Evolutionary conservation across 2,888 invertebrate species (phyloP), one percentile per base, ranked within the genome.

Genomic region (Muscina levida): DNA sequence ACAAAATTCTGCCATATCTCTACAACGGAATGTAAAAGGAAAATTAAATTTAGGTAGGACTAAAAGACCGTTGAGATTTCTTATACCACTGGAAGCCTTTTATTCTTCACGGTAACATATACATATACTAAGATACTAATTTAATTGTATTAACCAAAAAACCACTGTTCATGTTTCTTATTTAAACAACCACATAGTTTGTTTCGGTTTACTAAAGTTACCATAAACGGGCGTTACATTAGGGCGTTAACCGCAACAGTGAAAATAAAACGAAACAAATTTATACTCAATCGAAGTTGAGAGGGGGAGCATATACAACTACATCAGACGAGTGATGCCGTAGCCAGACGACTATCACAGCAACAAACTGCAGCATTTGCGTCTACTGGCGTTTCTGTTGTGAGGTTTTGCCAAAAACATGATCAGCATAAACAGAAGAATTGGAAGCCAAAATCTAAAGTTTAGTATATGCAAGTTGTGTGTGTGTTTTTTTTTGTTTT

Each of bases 261-360:
- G 84, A 88, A 87, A 89, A 88, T 87, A 87, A 88, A 87, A 88
- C 85, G 87, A 85, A 88, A 86, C 89, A 87, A 87, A 87, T 88
- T 88, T 88, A 83, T 87, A 84, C 86, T 85, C 82, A 83, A 83
- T 83, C 83, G 83, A 82, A 70, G 82, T 53, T 77, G 72, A n/a
- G n/a, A n/a, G n/a, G n/a, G n/a, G n/a, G 72, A 67, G 72, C 57
- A 75, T 65, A 24, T 56, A 72, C 19, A 78, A 57, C 39, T 70
- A 56, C 15, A 51, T 17, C 42, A 46, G 46, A 44, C 15, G 59
- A 8, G n/a, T 22, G 17, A 48, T 46, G 11, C 48, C 11, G 22
- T 6, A 13, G 22, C 44, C 53, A 42, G 17, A 42, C 42, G 5
- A 62, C 19, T 22, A 46, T 42, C 22, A 46, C 71, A n/a, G 57